Conservation (phyloP, 2,113 vertebrate species). For the Herpailurus yagouaroundi region DNA sequence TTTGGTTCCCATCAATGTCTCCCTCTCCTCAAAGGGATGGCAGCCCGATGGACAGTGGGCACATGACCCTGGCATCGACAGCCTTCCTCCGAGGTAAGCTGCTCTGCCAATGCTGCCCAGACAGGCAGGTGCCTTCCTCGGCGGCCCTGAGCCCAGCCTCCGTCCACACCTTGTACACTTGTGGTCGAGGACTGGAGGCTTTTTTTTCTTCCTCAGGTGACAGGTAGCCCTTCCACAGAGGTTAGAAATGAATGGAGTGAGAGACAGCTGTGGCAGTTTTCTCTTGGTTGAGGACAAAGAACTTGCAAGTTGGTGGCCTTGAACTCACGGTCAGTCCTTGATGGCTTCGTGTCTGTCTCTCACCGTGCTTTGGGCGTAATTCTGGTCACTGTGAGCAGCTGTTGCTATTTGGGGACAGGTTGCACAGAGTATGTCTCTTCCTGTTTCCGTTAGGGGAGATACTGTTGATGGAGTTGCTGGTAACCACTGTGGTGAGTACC, state of each 20-base stretch:
- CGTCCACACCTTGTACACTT: rapidly evolving
- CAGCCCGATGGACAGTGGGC: slow-evolving; percentile 81
- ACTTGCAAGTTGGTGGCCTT: neutral
- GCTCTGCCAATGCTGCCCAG: slow-evolving; percentile 76
- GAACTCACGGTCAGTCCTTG: neutral
- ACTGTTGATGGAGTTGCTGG: neutral
- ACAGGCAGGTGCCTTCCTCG: neutral
- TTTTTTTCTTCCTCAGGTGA: neutral
- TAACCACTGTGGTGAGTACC: neutral
- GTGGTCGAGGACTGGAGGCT: neutral
- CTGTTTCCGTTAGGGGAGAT: neutral
- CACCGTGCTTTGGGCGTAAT: neutral
- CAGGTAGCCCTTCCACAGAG: neutral
- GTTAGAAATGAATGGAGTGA: neutral
- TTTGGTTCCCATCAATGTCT: slow-evolving; percentile 81
- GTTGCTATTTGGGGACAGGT: neutral
- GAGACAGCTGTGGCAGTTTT: neutral
- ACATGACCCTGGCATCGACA: slow-evolving; percentile 74
- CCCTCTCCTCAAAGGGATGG: slow-evolving; percentile 83
- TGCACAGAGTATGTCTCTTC: neutral
- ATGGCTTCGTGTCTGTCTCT: neutral
- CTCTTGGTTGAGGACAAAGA: neutral
- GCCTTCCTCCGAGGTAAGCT: slow-evolving; percentile 82
- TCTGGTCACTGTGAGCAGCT: neutral
- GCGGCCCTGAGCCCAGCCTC: neutral